These are phyloP conservation scores for Enteromius paludinosus DNA, from an alignment of 2,797 vertebrate species.

Conservation along the genomic window DNA sequence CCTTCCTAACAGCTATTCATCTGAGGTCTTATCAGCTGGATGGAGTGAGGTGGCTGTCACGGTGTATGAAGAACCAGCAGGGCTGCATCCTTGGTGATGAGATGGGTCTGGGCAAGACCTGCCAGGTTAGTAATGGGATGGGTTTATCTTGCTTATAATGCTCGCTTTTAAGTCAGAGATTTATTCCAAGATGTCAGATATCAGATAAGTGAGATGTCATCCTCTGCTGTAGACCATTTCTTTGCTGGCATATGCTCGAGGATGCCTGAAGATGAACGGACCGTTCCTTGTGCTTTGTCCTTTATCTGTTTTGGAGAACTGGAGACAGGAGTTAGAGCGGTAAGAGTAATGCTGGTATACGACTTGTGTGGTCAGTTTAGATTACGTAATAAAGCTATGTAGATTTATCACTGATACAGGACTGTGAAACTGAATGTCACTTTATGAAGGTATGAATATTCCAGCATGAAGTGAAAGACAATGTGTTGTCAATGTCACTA, in stretches of 20 bases:
- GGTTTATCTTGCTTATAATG: conserved; percentile 22
- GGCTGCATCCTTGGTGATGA: conserved; percentile 94
- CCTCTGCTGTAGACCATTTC: conserved; percentile 83
- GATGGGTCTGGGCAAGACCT: conserved; percentile 97
- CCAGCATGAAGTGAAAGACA: background rate
- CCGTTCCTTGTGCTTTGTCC: conserved; percentile 90
- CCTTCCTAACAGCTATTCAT: conserved; percentile 75
- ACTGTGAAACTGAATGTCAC: background rate
- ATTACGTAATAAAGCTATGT: background rate
- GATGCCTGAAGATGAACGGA: conserved; percentile 74
- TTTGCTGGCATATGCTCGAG: conserved; percentile 83
- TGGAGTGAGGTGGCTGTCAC: conserved; percentile 87
- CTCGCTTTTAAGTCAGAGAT: conserved; percentile 4
- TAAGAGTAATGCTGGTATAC: conserved; percentile 64
- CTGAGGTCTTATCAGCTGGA: conserved; percentile 86
- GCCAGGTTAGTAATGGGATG: conserved; percentile 81
- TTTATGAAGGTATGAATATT: background rate
- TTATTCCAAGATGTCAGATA: conserved; percentile 17
- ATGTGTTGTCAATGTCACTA: conserved; percentile 23
- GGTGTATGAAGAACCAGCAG: conserved; percentile 77
- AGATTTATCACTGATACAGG: background rate
- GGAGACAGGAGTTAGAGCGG: conserved; percentile 88
- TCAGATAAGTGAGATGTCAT: background rate
- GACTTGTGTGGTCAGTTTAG: background rate
- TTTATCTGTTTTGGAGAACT: conserved; percentile 90